Percentiles rank a stretch among this genome's conserved stretches.
phyloP scores from a whole-genome alignment of 2,113 vertebrate species.

The Burhinus oedicnemus region DNA sequence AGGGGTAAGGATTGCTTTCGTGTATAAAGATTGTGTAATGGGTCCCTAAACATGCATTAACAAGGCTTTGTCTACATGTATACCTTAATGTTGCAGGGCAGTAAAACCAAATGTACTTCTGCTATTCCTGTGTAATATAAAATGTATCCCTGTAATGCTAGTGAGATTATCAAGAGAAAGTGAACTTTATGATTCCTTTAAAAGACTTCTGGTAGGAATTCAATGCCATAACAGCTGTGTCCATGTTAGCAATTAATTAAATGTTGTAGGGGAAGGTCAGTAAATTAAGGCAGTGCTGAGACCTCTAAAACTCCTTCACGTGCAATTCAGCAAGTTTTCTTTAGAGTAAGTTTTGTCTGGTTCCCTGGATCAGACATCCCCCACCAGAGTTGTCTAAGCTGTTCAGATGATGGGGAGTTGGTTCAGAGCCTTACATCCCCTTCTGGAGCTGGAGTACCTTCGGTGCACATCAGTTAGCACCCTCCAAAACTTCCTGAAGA shows the following conservation, averaged over 20 bases:
- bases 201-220: background rate
- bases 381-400: background rate
- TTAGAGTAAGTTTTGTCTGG: background rate
- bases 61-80: background rate
- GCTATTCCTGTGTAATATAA: background rate
- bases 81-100: background rate
- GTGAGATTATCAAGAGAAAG: background rate
- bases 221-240: fast-evolving
- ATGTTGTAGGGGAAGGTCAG: background rate
- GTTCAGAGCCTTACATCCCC: background rate
- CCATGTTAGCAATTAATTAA: background rate
- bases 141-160: background rate
- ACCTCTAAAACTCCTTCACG: fast-evolving
- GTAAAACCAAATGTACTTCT: background rate
- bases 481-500: background rate
- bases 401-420: background rate
- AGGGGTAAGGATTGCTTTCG: background rate
- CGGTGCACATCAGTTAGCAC: background rate
- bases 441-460: background rate
- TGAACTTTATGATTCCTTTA: background rate
- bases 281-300: background rate
- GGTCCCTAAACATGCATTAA: background rate
- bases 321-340: background rate
- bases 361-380: background rate
- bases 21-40: background rate